Evolutionary conservation across 2,797 vertebrate species (phyloP).

Genomic region (Galagoides demidoff): DNA sequence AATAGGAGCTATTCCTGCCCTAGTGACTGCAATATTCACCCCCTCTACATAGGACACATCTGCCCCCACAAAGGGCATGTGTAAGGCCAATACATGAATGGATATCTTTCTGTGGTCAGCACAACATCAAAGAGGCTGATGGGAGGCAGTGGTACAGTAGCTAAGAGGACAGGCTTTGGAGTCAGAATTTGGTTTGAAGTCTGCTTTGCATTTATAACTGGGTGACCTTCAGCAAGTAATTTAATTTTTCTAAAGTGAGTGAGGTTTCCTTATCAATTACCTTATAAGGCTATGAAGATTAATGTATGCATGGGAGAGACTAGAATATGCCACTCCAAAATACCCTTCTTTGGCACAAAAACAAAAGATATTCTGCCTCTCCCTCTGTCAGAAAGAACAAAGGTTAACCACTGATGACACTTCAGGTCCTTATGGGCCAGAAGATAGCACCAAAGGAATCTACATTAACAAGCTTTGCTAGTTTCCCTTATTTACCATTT

Average conservation of each 20-base stretch:
- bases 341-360: background rate
- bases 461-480: background rate
- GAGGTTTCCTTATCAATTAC: background rate
- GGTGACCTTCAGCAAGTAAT: background rate
- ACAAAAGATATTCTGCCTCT: background rate
- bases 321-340: background rate
- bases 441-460: background rate
- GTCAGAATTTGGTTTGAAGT: background rate
- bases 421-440: background rate
- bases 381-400: background rate
- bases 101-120: background rate
- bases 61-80: background rate
- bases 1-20: background rate
- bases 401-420: background rate
- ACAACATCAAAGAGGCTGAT: background rate
- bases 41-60: background rate
- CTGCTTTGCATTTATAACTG: background rate
- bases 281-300: background rate
- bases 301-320: background rate
- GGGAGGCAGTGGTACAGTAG: background rate
- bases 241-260: background rate
- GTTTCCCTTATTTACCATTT: background rate
- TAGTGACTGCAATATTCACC: background rate
- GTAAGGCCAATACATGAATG: background rate
- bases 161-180: background rate